Base-by-base conservation (phyloP, 2,113 vertebrate species). In the Opisthocomus hoazin region DNA sequence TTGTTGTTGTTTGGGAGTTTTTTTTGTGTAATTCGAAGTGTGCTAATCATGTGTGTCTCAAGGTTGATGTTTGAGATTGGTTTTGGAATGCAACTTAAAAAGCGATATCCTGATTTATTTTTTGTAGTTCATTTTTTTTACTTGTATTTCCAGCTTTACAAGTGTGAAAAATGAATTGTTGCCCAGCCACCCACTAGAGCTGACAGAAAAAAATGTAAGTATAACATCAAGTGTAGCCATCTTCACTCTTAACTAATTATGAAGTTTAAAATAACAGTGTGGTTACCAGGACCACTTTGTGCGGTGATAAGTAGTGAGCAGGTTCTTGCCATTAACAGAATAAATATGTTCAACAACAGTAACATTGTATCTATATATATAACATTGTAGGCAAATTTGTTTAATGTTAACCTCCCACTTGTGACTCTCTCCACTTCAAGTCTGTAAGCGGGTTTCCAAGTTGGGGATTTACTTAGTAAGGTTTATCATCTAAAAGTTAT, bases 131-230 rank as follows among this genome's bases (percentile, higher is more conserved):
- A 0, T 13, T 70, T 65, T 70, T 89, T 87, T 90, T 36, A 24
- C 64, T 56, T 95, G 34, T 74, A 22, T 88, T 97, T 97, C 15
- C 96, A 99, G 99, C 17, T 99, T 99, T 86, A 97, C 98, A 58
- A 99, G 98, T 92, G 98, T 99, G 39, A 99, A 99, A 97, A 99
- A 97, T 98, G 99, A 99, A 84, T 98, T 99, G 75, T 85, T 99
- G 75, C 99, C 99, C n/a, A 98, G 98, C 87, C 99, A 99, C 95
- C 98, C 98, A 16, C 97, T 99, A 98, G 99, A 99, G 94, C 45
- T 99, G 78, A 99, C 98, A 46, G 99, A 99, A 96, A 99, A 98
- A 97, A 99, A 99, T 95, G 99, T 99, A 96, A 99, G 99, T 98
- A 39, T 84, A 20, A 56, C 45, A 41, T 54, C 36, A 70, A 75